Percentiles rank a stretch among this genome's conserved stretches.
phyloP scores from a whole-genome alignment of 2,888 invertebrate genomes.

The Drosophila peninsularis region DNA sequence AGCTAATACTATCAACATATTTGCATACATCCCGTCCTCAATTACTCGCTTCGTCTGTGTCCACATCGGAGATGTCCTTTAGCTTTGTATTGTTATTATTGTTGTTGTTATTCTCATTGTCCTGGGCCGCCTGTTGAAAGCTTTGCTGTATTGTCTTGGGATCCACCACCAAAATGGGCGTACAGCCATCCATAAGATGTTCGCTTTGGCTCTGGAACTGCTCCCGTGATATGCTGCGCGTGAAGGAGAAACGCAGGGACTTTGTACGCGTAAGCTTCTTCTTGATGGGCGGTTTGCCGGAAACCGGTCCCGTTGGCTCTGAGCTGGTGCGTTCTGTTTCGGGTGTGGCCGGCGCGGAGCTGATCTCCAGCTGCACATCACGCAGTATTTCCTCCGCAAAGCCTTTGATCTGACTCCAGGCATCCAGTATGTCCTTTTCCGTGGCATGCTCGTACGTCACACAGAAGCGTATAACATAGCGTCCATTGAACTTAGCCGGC shows the following conservation, averaged over 20 bases:
- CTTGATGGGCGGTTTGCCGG: slow-evolving; percentile 81
- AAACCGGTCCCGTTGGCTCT: slow-evolving; percentile 63
- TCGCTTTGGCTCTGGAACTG: slow-evolving; percentile 84
- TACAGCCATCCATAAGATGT: slow-evolving; percentile 84
- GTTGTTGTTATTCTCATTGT: slow-evolving; percentile 55
- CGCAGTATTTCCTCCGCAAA: slow-evolving; percentile 87
- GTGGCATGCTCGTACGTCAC: slow-evolving; percentile 91
- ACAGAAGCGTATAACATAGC: slow-evolving; percentile 92
- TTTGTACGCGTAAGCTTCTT: slow-evolving; percentile 84
- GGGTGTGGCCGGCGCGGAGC: slow-evolving; percentile 75
- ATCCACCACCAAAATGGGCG: slow-evolving; percentile 84
- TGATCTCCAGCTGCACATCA: slow-evolving; percentile 76
- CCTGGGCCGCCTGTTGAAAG: slow-evolving; percentile 81
- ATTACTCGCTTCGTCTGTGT: slow-evolving; percentile 84
- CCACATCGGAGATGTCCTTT: slow-evolving; percentile 82
- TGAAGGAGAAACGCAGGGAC: slow-evolving; percentile 84
- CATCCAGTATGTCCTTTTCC: slow-evolving; percentile 89
- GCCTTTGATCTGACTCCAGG: slow-evolving; percentile 87
- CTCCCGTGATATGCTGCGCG: slow-evolving; percentile 85
- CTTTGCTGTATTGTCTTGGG: slow-evolving; percentile 81
- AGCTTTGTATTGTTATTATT: slow-evolving; percentile 66
- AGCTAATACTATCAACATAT: slow-evolving; percentile 59
- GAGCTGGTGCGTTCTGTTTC: slow-evolving; percentile 76
- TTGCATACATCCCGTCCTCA: slow-evolving; percentile 39
- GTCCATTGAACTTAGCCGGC: slow-evolving; percentile 90